A percentile compares a stretch with the other conserved stretches of the same genome.
phyloP scores from a whole-genome alignment of 2,888 invertebrate genomes.

The Acanthococcus lagerstroemiae region DNA sequence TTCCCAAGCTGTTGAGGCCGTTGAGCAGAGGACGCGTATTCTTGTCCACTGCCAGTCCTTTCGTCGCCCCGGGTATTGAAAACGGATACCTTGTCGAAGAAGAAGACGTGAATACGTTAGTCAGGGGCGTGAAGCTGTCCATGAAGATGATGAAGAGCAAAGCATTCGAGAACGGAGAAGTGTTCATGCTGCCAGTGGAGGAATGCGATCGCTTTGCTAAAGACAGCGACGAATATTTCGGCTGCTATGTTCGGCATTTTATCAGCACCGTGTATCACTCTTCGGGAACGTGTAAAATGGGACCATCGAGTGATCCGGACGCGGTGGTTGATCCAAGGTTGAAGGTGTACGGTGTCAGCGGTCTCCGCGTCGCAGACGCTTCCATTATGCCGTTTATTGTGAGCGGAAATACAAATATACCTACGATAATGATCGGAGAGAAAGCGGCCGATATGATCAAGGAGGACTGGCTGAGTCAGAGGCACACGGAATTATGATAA shows the following conservation, averaged over 20 bases:
- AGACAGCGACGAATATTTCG: constrained; percentile 1
- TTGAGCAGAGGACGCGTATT: constrained; percentile 13
- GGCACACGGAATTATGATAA: no score
- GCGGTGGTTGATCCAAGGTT: constrained; percentile 1
- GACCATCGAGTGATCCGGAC: constrained; percentile 15
- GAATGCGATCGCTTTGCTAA: not conserved
- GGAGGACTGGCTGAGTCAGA: constrained; percentile 7
- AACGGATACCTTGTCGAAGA: constrained; percentile 7
- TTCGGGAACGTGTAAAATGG: constrained; percentile 19
- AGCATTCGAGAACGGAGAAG: not conserved
- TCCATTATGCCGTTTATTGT: constrained; percentile 20
- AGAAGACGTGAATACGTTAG: not conserved
- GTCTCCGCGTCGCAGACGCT: constrained; percentile 1
- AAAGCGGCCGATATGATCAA: constrained; percentile 17
- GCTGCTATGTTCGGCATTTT: constrained; percentile 2
- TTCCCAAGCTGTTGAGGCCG: constrained; percentile 2
- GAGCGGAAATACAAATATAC: constrained; percentile 20
- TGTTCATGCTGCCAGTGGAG: not conserved
- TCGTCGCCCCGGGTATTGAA: not conserved
- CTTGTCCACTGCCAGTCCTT: not conserved
- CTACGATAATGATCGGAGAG: constrained; percentile 21
- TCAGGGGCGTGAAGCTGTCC: not conserved
- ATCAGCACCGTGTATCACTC: constrained; percentile 18
- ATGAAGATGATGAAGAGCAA: not conserved
- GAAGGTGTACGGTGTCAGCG: constrained; percentile 13